Percentiles rank a stretch among this genome's conserved stretches.
Conservation (phyloP, 1,140 invertebrate species). For the Oreohelix idahoensis region DNA sequence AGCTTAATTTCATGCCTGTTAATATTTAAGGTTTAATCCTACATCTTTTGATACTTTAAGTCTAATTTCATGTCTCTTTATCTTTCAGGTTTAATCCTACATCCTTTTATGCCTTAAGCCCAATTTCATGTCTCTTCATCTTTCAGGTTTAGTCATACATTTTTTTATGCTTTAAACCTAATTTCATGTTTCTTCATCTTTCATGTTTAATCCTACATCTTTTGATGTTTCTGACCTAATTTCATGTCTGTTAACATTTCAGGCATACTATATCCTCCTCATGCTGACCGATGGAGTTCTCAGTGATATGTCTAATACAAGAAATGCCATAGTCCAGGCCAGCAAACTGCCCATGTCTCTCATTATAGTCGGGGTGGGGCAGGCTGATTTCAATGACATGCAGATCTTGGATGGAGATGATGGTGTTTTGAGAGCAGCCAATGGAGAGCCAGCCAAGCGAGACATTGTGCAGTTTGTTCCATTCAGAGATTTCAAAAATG, state of each 20-base stretch:
- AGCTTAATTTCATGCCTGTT: too few relatives aligned
- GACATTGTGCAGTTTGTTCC: slow-evolving; percentile 80
- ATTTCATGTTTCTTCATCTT: too few relatives aligned
- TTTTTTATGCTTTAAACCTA: too few relatives aligned
- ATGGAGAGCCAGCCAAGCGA: slow-evolving; percentile 72
- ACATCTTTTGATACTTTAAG: too few relatives aligned
- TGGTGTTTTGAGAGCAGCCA: slow-evolving; percentile 70
- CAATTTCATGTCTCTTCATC: too few relatives aligned
- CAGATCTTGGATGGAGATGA: slow-evolving; percentile 77
- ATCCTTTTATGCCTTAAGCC: too few relatives aligned
- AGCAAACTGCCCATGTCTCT: slow-evolving; percentile 78
- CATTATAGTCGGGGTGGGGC: slow-evolving; percentile 79
- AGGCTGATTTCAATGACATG: slow-evolving; percentile 77
- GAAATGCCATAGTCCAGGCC: slow-evolving; percentile 76
- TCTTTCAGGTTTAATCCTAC: too few relatives aligned
- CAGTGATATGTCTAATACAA: slow-evolving; percentile 80
- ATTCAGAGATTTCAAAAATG: slow-evolving; percentile 74
- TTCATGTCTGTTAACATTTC: neutral
- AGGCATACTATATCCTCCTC: slow-evolving; percentile 73
- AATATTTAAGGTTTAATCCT: too few relatives aligned
- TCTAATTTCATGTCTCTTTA: too few relatives aligned
- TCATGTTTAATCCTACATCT: too few relatives aligned
- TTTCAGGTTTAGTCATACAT: too few relatives aligned
- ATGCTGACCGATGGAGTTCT: slow-evolving; percentile 82
- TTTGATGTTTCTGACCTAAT: too few relatives aligned